These are phyloP conservation scores for Percina caprodes DNA, from an alignment of 2,113 vertebrate genomes.

Conservation along the genomic window DNA sequence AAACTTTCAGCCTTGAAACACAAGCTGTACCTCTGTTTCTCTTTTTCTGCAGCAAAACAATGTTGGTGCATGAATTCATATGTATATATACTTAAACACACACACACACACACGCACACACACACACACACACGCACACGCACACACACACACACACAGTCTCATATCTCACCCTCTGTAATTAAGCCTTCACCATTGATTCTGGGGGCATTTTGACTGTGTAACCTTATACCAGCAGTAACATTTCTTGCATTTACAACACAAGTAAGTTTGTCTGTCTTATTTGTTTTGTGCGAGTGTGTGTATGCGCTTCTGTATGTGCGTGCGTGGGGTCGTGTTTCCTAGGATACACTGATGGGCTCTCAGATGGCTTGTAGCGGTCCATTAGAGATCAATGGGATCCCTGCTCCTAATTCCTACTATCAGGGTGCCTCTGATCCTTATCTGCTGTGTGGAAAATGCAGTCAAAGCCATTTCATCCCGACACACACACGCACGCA, in stretches of 20 bases:
- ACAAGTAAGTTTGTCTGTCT: constrained; percentile 57
- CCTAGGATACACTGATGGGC: constrained; percentile 74
- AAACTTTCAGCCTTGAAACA: constrained; percentile 75
- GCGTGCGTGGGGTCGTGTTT: constrained; percentile 62
- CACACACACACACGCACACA: not conserved
- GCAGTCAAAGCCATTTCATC: constrained; percentile 69
- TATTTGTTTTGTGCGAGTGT: constrained; percentile 54
- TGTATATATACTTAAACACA: not conserved
- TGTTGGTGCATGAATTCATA: constrained; percentile 16
- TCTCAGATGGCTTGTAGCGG: constrained; percentile 76
- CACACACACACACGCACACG: not conserved
- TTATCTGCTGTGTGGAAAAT: constrained; percentile 80
- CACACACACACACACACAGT: constrained; percentile 13
- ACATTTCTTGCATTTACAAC: constrained; percentile 76
- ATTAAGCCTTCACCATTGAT: constrained; percentile 83
- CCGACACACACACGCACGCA: constrained; percentile 23
- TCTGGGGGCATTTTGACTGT: constrained; percentile 66
- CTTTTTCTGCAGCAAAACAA: constrained; percentile 49
- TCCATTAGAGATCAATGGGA: constrained; percentile 86
- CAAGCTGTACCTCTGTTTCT: constrained; percentile 42
- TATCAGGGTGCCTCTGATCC: constrained; percentile 81
- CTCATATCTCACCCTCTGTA: constrained; percentile 70
- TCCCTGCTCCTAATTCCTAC: constrained; percentile 80
- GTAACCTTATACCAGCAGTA: constrained; percentile 74
- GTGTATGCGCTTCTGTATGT: constrained; percentile 21